Conservation (phyloP, 1,140 invertebrate genomes). For the Dendrolimus kikuchii region DNA sequence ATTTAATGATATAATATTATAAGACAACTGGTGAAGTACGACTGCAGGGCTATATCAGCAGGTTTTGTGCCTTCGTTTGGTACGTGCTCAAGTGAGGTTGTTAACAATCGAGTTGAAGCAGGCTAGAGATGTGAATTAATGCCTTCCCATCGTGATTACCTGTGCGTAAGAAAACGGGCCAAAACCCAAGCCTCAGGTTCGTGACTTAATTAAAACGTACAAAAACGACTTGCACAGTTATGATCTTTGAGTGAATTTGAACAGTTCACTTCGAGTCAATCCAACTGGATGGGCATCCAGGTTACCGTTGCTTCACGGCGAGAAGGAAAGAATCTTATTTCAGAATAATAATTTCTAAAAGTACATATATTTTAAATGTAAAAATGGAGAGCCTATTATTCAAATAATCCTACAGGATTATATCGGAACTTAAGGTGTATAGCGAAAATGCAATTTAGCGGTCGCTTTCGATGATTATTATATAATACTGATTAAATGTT, state of each 20-base stretch:
- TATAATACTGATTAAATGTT: no score
- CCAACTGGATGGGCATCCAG: no score
- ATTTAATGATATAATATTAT: neutral
- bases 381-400: no score
- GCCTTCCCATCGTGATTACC: constrained; percentile 48
- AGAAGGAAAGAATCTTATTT: no score
- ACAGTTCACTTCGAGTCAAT: no score
- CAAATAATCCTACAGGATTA: no score
- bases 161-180: constrained; percentile 32
- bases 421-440: no score
- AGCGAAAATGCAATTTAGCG: no score
- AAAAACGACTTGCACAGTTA: constrained; percentile 27
- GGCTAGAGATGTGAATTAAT: constrained; percentile 45
- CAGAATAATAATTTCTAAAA: no score
- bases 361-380: no score
- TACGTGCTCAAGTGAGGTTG: constrained; percentile 43
- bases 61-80: constrained; percentile 19
- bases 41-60: constrained; percentile 7
- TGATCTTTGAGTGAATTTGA: constrained; percentile 17
- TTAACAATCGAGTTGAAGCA: constrained; percentile 31
- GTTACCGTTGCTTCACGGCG: no score
- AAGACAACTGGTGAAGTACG: constrained; percentile 2
- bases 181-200: constrained; percentile 32
- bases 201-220: constrained; percentile 51
- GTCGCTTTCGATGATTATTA: no score